Evolutionary conservation across 2,888 invertebrate genomes (phyloP).

Genomic region (Megamerina dolium): DNA sequence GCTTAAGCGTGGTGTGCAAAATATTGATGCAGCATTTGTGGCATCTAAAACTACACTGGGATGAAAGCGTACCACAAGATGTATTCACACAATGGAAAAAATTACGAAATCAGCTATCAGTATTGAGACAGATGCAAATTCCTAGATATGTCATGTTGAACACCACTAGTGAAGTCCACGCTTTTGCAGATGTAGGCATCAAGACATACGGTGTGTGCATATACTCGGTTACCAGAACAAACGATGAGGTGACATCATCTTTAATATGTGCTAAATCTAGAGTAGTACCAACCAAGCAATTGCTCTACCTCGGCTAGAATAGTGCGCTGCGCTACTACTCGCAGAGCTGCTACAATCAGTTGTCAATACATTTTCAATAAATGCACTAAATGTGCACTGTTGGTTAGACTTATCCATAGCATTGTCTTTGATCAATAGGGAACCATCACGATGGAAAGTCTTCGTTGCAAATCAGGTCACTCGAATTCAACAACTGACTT

Average conservation of each 20-base stretch:
- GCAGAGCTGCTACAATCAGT: slow-evolving; percentile 5
- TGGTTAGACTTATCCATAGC: slow-evolving; percentile 1
- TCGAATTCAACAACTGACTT: slow-evolving; percentile 11
- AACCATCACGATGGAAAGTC: slow-evolving; percentile 4
- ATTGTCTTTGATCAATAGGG: slow-evolving; percentile 5
- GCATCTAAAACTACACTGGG: slow-evolving; percentile 14
- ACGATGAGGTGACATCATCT: not conserved
- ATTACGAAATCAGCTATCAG: not conserved
- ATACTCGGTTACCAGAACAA: slow-evolving; percentile 1
- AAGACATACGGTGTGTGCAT: slow-evolving; percentile 15
- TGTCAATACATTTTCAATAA: slow-evolving; percentile 5
- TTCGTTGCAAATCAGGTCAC: slow-evolving; percentile 8
- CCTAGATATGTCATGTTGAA: slow-evolving; percentile 11
- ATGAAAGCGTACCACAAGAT: too few relatives aligned
- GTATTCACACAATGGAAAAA: slow-evolving; percentile 4
- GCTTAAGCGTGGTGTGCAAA: slow-evolving; percentile 11
- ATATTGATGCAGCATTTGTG: slow-evolving; percentile 15
- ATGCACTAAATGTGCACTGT: slow-evolving; percentile 12
- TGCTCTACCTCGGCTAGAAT: slow-evolving; percentile 9
- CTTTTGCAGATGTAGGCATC: slow-evolving; percentile 12
- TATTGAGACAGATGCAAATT: slow-evolving; percentile 3
- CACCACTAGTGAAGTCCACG: slow-evolving; percentile 7
- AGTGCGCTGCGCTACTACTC: slow-evolving; percentile 10
- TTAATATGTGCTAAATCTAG: slow-evolving; percentile 11
- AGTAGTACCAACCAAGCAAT: slow-evolving; percentile 11